Base-by-base conservation (phyloP, 1,140 invertebrate genomes). In the Leucophenga varia region DNA sequence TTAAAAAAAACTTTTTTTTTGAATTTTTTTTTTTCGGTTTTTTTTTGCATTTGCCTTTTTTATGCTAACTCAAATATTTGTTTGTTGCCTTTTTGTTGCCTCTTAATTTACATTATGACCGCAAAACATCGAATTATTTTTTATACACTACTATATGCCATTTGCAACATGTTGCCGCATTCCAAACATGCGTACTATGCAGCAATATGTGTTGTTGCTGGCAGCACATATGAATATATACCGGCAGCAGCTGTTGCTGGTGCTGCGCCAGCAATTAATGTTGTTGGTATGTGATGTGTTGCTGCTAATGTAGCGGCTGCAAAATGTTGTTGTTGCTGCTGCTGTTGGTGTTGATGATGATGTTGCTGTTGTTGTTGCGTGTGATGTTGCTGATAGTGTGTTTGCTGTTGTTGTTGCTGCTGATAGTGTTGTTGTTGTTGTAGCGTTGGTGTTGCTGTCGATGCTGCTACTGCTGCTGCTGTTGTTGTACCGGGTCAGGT, bases 211-310 rank as follows among this genome's bases (percentile, higher is more conserved):
- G 64, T 64, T 22, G 65, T 47, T 28, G 69, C 55, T 32, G 70
- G 70, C 56, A 73, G 47, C 45, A 73, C 59, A 49, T 73, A 73
- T 38, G 70, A 73, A 40, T 73, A 73, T 43, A 73, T 56, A 47
- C 65, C 32, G 44, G 53, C 43, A 34, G 51, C 35, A 38, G 59
- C 21, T 31, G 47, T 3, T 43, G 47, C 4, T 43, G 25, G 3
- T 53, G 53, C 14, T 40, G 43, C 37, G 13, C 50, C 50, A 2
- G 50, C 21, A 8, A 52, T 52, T n/a, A 52, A 37, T 38, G 50
- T 47, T 39, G 50, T 44, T 35, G 50, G 50, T 47, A 52, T 52
- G 34, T 52, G 50, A 44, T 52, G 50, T 18, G 59, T 42, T 28
- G 59, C 31, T 19, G 58, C 38, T 46, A 54, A 13, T 46, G 54